A percentile compares a stretch with the other conserved stretches of the same genome.
phyloP scores from a whole-genome alignment of 2,888 invertebrate genomes.

The Chaetogeoica ovagalla region DNA sequence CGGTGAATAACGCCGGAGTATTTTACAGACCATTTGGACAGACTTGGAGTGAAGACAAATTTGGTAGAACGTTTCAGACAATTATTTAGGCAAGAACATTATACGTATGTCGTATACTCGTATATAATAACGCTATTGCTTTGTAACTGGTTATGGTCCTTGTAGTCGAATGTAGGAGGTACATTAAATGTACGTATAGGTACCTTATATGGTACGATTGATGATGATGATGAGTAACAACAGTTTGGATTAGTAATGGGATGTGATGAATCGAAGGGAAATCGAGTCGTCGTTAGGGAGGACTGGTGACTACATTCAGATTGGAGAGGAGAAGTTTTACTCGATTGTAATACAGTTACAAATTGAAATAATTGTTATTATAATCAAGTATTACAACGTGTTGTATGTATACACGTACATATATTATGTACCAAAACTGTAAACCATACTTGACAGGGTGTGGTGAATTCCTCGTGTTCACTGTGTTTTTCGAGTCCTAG shows the following conservation, averaged over 20 bases:
- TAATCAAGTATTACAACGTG: too few relatives aligned
- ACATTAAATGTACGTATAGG: neutral
- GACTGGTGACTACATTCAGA: too few relatives aligned
- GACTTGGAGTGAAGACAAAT: constrained; percentile 62
- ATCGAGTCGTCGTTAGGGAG: neutral
- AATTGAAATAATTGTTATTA: too few relatives aligned
- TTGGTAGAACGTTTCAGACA: constrained; percentile 64
- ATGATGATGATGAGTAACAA: neutral
- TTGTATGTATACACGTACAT: too few relatives aligned
- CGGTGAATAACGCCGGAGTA: constrained; percentile 64
- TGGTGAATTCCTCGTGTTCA: too few relatives aligned
- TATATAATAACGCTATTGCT: neutral
- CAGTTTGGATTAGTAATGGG: too few relatives aligned
- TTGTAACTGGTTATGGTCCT: neutral
- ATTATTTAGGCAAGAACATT: constrained; percentile 62
- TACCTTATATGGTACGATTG: neutral
- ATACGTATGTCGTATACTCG: neutral
- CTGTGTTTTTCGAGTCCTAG: too few relatives aligned
- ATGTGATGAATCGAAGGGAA: neutral
- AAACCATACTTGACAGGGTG: too few relatives aligned
- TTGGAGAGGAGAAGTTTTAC: too few relatives aligned
- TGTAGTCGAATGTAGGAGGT: neutral
- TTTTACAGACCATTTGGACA: constrained; percentile 62
- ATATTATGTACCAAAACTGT: too few relatives aligned
- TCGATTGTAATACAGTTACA: too few relatives aligned